Evolutionary conservation across 2,113 vertebrate genomes (phyloP).

Genomic region (Axis porcinus): DNA sequence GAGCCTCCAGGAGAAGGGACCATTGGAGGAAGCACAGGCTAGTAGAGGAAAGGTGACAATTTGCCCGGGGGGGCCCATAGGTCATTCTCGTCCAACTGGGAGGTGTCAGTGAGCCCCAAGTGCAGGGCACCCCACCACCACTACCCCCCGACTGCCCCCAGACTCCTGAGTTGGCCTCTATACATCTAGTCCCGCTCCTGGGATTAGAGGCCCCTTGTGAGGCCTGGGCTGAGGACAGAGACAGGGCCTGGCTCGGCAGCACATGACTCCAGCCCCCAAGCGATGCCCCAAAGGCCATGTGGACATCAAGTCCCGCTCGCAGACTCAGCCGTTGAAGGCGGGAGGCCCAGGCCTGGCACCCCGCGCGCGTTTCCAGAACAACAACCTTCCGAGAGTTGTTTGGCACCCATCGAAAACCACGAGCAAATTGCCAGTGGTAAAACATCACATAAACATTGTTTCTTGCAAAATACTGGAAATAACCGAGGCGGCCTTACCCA

Average conservation of each 20-base stretch:
- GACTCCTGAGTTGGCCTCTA: not conserved
- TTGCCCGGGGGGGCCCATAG: not conserved
- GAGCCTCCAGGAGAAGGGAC: not conserved
- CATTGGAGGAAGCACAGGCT: not conserved
- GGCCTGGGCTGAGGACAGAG: not conserved
- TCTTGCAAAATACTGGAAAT: slow-evolving; percentile 82
- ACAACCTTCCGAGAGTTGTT: slow-evolving; percentile 55
- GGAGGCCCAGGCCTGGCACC: not conserved
- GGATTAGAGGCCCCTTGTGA: not conserved
- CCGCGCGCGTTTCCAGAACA: slow-evolving; percentile 61
- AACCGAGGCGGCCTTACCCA: slow-evolving; percentile 73
- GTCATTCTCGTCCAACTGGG: not conserved
- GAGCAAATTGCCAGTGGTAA: slow-evolving; percentile 75
- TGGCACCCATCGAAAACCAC: slow-evolving; percentile 77
- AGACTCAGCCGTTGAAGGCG: not conserved
- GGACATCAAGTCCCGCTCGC: not conserved
- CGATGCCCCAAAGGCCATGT: not conserved
- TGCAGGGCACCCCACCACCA: not conserved
- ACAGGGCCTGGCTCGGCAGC: not conserved
- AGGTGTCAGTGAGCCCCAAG: not conserved
- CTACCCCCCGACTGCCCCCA: not conserved
- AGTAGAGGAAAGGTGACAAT: not conserved
- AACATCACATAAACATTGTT: slow-evolving; percentile 76
- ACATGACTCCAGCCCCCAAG: not conserved
- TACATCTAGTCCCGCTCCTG: not conserved